Conservation (phyloP, 1,140 invertebrate genomes). For the Pemphigus obesinymphae region DNA sequence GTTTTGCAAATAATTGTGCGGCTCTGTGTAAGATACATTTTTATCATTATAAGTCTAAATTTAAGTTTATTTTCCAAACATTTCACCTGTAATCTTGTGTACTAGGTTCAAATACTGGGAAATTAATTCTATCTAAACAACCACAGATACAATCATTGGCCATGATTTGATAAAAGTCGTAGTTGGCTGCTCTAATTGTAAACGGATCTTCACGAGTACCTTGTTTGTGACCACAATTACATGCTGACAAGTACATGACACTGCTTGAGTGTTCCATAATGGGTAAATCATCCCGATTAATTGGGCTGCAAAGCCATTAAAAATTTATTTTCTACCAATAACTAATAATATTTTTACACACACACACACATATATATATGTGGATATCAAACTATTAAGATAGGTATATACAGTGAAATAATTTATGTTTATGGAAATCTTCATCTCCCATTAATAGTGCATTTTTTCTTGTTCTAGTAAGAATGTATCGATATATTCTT, state of each 20-base stretch:
- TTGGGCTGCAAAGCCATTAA: background rate
- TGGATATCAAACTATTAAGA: too few species aligned
- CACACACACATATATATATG: too few species aligned
- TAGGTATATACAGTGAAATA: too few species aligned
- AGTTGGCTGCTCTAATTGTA: conserved; percentile 75
- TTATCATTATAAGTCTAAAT: background rate
- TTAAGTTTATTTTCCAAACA: background rate
- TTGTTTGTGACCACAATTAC: conserved; percentile 86
- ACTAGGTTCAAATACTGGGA: conserved; percentile 81
- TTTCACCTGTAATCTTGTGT: conserved; percentile 58
- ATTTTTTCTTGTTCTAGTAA: too few species aligned
- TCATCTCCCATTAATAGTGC: too few species aligned
- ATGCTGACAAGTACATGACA: conserved; percentile 75
- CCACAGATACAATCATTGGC: conserved; percentile 70
- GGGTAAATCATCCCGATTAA: conserved; percentile 48
- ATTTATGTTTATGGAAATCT: too few species aligned
- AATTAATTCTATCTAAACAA: conserved; percentile 63
- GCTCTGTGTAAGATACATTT: conserved; percentile 49
- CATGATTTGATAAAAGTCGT: conserved; percentile 74
- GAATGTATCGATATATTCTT: too few species aligned
- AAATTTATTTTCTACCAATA: background rate
- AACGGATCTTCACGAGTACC: conserved; percentile 84
- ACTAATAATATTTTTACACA: background rate
- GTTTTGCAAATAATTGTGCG: conserved; percentile 53
- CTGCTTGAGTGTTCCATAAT: conserved; percentile 69